Percentiles rank a stretch among this genome's conserved stretches.
Evolutionary conservation across 2,113 vertebrate genomes (phyloP).

Genomic region (Pristiophorus japonicus): DNA sequence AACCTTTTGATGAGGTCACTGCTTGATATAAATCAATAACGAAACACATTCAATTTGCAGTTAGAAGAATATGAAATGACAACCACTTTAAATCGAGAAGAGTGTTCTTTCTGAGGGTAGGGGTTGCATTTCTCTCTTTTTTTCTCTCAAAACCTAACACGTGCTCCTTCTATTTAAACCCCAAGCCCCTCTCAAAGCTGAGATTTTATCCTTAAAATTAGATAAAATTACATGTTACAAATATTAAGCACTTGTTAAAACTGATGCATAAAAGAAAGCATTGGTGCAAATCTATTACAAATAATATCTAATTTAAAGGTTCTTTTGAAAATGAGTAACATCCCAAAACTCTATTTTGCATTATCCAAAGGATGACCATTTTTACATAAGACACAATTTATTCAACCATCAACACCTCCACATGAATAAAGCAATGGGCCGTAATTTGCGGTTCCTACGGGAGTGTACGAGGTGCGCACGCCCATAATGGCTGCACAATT

Average conservation of each 20-base stretch:
- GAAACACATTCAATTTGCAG: neutral
- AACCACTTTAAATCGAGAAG: neutral
- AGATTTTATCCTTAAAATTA: neutral
- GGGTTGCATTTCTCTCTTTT: neutral
- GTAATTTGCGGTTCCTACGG: too few species aligned
- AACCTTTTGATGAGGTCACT: neutral
- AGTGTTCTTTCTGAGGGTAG: neutral
- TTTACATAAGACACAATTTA: neutral
- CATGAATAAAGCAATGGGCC: neutral
- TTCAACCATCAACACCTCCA: neutral
- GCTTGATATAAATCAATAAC: too few species aligned
- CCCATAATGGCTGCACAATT: too few species aligned
- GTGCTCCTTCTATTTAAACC: neutral
- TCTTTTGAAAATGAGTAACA: neutral
- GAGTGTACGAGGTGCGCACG: too few species aligned
- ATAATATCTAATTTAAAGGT: neutral
- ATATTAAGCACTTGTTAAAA: neutral
- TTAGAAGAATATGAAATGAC: neutral
- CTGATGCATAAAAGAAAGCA: neutral
- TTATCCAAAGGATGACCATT: neutral
- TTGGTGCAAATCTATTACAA: neutral
- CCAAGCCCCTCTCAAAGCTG: neutral
- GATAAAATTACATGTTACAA: neutral
- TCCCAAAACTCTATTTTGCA: neutral
- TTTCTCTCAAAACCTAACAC: neutral